These are phyloP conservation scores for Lepidochitona cinerea DNA, from an alignment of 2,888 invertebrate species.

Conservation along the genomic window DNA sequence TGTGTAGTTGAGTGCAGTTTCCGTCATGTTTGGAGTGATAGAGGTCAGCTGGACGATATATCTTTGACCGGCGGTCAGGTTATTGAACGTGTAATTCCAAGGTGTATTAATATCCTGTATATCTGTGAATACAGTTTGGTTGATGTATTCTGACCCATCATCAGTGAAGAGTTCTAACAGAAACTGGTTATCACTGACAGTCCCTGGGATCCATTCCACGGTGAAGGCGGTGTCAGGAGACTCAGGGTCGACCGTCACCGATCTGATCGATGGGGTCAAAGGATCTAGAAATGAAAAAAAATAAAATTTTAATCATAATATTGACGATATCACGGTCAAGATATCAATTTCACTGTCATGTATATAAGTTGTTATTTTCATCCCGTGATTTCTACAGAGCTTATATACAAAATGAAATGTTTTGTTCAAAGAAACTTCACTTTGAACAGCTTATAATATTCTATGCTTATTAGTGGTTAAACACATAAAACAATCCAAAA, in stretches of 20 bases:
- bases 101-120: neutral
- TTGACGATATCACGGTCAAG: no score
- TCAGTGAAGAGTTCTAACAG: neutral
- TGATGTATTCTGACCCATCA: neutral
- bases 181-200: neutral
- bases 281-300: slow-evolving; percentile 2
- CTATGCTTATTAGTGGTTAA: no score
- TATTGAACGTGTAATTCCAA: neutral
- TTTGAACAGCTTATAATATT: no score
- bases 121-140: neutral
- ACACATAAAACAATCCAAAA: no score
- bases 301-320: no score
- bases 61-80: neutral
- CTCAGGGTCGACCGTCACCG: neutral
- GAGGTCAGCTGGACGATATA: neutral
- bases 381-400: no score
- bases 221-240: neutral
- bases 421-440: no score
- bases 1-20: neutral
- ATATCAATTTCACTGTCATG: no score
- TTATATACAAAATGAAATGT: no score
- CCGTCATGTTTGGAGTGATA: neutral
- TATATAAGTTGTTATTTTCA: no score
- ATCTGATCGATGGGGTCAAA: neutral
- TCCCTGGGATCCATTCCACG: neutral